phyloP scores from a whole-genome alignment of 2,888 invertebrate species.

The Eupithecia centaureata region DNA sequence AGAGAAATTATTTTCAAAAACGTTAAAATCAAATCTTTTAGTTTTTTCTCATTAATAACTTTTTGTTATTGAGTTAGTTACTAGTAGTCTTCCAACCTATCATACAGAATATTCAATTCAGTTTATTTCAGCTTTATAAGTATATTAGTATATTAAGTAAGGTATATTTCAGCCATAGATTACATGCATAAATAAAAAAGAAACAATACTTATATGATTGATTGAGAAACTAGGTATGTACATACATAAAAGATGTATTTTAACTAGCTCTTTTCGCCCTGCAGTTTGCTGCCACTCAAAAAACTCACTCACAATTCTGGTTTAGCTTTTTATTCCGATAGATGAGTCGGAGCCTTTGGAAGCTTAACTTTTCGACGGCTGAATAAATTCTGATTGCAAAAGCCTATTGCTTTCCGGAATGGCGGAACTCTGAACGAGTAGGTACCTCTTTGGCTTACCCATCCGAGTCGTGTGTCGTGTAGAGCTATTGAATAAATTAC shows the following conservation, averaged over 20 bases:
- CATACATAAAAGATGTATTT: not conserved
- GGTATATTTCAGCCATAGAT: no score
- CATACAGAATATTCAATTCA: no score
- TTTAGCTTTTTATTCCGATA: slow-evolving; percentile 13
- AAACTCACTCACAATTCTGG: slow-evolving; percentile 6
- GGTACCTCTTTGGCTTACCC: slow-evolving; percentile 13
- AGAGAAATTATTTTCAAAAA: no score
- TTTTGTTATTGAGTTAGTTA: no score
- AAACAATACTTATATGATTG: no score
- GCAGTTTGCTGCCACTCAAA: not conserved
- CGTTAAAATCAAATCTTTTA: no score
- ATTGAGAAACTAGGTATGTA: no score
- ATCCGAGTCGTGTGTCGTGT: not conserved
- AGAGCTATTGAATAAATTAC: not conserved
- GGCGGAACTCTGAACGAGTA: slow-evolving; percentile 16
- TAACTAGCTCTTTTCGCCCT: not conserved
- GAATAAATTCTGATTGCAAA: slow-evolving; percentile 35
- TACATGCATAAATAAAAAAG: no score
- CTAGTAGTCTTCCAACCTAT: no score
- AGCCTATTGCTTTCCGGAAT: slow-evolving; percentile 20
- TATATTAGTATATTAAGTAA: no score
- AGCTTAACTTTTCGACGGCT: slow-evolving; percentile 35
- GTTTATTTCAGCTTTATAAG: no score
- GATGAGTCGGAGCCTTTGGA: slow-evolving; percentile 22
- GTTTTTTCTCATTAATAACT: no score